Evolutionary conservation across 2,888 invertebrate genomes (phyloP).

Genomic region (Seira musarum): DNA sequence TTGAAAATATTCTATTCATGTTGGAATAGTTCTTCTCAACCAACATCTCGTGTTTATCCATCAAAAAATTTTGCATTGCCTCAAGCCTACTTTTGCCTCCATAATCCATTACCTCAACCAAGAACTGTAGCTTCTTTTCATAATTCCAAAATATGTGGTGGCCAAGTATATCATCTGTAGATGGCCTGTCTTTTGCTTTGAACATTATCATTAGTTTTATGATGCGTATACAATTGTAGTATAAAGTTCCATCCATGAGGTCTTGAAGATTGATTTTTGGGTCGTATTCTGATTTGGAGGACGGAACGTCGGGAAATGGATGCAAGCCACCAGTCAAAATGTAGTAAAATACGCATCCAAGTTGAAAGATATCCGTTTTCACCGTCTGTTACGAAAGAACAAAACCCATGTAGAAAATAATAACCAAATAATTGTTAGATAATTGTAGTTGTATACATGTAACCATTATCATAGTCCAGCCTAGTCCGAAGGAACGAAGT

Average conservation of each 20-base stretch:
- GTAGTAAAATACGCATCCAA: conserved; percentile 98
- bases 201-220: not conserved
- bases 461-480: too few species aligned
- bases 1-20: conserved; percentile 5
- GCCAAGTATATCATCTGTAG: not conserved
- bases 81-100: not conserved
- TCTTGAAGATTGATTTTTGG: too few species aligned
- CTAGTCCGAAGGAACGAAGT: too few species aligned
- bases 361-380: conserved; percentile 98
- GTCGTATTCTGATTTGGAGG: too few species aligned
- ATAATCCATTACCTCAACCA: conserved; percentile 13
- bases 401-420: too few species aligned
- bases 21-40: too few species aligned
- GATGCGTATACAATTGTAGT: too few species aligned
- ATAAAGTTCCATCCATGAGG: too few species aligned
- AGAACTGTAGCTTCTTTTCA: not conserved
- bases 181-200: not conserved
- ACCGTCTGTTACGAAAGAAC: too few species aligned
- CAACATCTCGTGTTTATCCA: not conserved
- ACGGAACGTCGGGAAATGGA: too few species aligned
- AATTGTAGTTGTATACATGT: too few species aligned
- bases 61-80: not conserved
- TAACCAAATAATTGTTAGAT: too few species aligned
- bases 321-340: conserved; percentile 91
- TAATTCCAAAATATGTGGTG: conserved; percentile 14